A percentile compares a stretch with the other conserved stretches of the same genome.
Conservation (phyloP, 1,140 invertebrate genomes). For the Papilio dardanus region DNA sequence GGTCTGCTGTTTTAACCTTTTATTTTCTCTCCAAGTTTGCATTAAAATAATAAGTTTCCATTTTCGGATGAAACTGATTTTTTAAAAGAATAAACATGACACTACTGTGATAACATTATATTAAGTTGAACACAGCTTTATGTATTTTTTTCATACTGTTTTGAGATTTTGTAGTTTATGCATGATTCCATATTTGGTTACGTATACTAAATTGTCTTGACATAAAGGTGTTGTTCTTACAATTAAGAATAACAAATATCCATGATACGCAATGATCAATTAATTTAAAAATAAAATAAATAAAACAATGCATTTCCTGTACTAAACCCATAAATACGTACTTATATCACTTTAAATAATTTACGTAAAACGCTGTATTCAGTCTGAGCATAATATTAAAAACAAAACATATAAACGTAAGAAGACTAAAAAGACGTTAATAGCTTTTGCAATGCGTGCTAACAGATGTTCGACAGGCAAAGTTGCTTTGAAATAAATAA, state of each 20-base stretch:
- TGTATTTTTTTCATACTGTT: not conserved
- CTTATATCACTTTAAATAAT: not conserved
- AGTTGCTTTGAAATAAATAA: conserved; percentile 26
- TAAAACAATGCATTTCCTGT: not conserved
- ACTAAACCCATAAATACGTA: too few relatives aligned
- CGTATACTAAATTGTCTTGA: not conserved
- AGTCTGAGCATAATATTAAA: not conserved
- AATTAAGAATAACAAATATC: not conserved
- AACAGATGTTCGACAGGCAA: conserved; percentile 30
- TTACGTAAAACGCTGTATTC: not conserved
- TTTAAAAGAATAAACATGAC: not conserved
- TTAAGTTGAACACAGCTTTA: not conserved
- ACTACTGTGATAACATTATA: conserved; percentile 1
- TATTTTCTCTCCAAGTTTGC: conserved; percentile 12
- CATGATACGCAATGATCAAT: not conserved
- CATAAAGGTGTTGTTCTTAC: not conserved
- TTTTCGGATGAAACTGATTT: conserved; percentile 16
- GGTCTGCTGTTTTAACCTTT: not conserved
- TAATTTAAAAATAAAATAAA: not conserved
- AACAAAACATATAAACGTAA: conserved; percentile 2
- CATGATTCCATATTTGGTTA: not conserved
- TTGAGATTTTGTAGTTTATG: not conserved
- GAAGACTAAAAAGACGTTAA: conserved; percentile 13
- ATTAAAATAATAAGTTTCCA: conserved; percentile 11
- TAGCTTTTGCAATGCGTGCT: conserved; percentile 24